Percentiles rank a stretch among this genome's conserved stretches.
phyloP scores from a whole-genome alignment of 53 echinoderm and acorn worm genomes.

The Stichopus horrens region DNA sequence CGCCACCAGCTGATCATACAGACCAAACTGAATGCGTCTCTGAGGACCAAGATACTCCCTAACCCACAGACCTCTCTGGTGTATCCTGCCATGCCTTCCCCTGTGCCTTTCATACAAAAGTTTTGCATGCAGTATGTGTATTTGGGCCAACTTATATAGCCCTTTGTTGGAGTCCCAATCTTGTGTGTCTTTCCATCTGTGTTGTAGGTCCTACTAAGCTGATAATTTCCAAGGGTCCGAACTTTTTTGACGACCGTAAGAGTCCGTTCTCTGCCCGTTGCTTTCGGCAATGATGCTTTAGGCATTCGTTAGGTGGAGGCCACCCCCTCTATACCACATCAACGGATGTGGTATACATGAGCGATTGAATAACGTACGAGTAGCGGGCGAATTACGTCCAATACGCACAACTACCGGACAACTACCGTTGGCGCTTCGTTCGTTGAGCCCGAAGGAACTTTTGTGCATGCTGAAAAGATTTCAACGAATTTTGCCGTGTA shows the following conservation, averaged over 20 bases:
- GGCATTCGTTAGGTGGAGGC: background rate
- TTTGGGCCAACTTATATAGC: background rate
- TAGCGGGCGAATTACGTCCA: too few species aligned
- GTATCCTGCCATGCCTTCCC: background rate
- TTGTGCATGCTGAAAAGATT: too few species aligned
- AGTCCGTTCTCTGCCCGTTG: constrained; percentile 1
- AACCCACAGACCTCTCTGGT: background rate
- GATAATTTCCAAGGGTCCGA: background rate
- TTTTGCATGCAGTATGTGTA: background rate
- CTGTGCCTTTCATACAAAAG: background rate
- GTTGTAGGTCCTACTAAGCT: background rate
- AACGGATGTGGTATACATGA: too few species aligned
- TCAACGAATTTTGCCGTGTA: too few species aligned
- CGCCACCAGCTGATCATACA: constrained; percentile 13
- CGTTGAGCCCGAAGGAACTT: too few species aligned
- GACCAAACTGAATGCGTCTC: background rate
- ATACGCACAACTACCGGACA: too few species aligned
- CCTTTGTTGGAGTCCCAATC: background rate
- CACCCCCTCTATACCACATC: too few species aligned
- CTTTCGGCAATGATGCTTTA: background rate
- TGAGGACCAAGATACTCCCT: background rate
- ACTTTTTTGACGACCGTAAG: background rate
- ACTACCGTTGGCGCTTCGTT: too few species aligned
- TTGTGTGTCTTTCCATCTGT: background rate
- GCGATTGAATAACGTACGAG: too few species aligned